Conservation (phyloP, 2,797 vertebrate species). For the Manis crassicaudata region DNA sequence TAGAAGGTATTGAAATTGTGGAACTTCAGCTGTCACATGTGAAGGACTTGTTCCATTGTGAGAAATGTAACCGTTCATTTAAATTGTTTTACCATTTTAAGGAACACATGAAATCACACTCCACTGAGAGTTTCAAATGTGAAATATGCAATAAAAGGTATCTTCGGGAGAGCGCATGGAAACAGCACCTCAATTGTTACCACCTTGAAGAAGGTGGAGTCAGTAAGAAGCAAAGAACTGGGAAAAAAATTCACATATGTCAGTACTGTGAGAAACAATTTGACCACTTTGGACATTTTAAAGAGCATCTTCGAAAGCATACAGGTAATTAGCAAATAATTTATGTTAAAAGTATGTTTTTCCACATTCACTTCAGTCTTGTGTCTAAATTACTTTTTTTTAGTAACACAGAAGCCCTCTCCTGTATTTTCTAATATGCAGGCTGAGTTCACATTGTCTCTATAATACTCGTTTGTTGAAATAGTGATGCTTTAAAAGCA, state of each 20-base stretch:
- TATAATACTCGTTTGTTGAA: neutral
- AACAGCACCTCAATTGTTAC: constrained; percentile 94
- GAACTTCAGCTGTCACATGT: constrained; percentile 98
- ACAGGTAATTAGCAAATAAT: constrained; percentile 90
- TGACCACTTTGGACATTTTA: constrained; percentile 99
- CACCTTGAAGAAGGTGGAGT: constrained; percentile 94
- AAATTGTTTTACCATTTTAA: constrained; percentile 99
- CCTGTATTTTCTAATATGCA: neutral
- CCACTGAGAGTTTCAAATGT: constrained; percentile 94
- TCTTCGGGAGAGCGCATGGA: constrained; percentile 95
- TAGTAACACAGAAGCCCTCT: neutral
- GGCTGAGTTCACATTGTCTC: neutral
- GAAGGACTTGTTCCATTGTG: constrained; percentile 97
- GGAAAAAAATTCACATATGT: constrained; percentile 97
- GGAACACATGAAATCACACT: constrained; percentile 97
- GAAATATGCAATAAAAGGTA: constrained; percentile 96
- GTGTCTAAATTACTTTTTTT: neutral
- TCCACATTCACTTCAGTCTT: neutral
- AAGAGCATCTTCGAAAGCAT: constrained; percentile 98
- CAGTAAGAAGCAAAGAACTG: constrained; percentile 92
- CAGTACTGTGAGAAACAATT: constrained; percentile 98
- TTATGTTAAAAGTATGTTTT: neutral
- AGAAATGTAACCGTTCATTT: constrained; percentile 96
- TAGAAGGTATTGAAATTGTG: constrained; percentile 96
- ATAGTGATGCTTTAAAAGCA: constrained; percentile 29